Conservation (phyloP, 1,140 invertebrate genomes). For the Brachionus asplanchnoidis region DNA sequence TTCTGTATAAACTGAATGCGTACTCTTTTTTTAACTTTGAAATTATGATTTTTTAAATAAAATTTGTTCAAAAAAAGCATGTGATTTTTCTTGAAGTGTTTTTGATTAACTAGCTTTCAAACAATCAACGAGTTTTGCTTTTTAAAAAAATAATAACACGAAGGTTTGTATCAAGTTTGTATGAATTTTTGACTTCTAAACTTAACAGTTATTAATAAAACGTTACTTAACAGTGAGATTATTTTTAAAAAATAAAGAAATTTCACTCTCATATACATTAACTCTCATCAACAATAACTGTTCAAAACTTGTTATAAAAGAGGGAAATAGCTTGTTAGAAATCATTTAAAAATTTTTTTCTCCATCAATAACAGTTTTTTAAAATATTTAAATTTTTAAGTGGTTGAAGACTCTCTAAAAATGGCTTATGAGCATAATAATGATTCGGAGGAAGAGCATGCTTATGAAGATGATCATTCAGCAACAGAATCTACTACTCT, state of each 20-base stretch:
- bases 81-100: neutral
- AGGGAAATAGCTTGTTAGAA: neutral
- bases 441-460: neutral
- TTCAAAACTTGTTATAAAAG: neutral
- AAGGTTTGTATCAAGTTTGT: neutral
- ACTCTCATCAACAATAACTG: neutral
- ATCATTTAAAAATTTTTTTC: neutral
- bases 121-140: neutral
- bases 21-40: neutral
- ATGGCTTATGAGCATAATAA: constrained; percentile 13
- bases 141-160: neutral
- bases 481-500: neutral
- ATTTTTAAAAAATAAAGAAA: neutral
- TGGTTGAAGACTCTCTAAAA: constrained; percentile 27
- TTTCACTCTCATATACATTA: neutral
- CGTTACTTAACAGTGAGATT: neutral
- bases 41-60: neutral
- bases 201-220: neutral
- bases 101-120: neutral
- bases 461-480: neutral
- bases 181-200: neutral
- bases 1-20: neutral
- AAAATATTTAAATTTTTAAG: neutral
- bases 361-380: neutral
- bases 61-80: neutral